Conservation (phyloP, 2,113 vertebrate genomes). For the Zosterops borbonicus region DNA sequence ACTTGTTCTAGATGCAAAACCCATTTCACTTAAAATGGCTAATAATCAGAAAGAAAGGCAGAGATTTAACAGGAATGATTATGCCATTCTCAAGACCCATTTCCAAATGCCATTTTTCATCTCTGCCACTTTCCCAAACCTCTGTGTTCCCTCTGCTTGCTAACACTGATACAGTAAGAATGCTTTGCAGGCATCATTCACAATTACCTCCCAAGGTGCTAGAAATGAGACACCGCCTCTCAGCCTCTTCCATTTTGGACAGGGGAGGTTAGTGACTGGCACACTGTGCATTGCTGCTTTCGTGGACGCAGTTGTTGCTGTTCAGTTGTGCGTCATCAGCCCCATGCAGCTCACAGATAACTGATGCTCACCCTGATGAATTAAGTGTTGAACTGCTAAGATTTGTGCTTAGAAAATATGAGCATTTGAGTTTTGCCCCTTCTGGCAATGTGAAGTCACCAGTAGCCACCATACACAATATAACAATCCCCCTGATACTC, state of each 20-base stretch:
- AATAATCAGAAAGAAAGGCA: constrained; percentile 71
- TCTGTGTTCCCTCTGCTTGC: not conserved
- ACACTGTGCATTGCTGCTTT: not conserved
- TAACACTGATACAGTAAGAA: not conserved
- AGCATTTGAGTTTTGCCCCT: not conserved
- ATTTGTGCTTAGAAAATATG: not conserved
- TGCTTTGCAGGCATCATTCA: not conserved
- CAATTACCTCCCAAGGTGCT: not conserved
- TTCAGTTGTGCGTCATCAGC: not conserved
- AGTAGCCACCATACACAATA: not conserved
- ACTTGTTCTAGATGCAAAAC: constrained; percentile 74
- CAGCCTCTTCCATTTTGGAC: not conserved
- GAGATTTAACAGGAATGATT: constrained; percentile 52
- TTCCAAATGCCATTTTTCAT: constrained; percentile 55
- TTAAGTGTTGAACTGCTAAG: not conserved
- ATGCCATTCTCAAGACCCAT: constrained; percentile 31
- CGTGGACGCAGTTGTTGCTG: not conserved
- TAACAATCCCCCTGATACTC: not conserved
- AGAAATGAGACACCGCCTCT: not conserved
- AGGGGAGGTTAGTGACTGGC: not conserved
- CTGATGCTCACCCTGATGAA: not conserved
- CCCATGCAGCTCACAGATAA: not conserved
- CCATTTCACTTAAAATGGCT: constrained; percentile 73
- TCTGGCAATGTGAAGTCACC: not conserved
- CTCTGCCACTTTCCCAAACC: not conserved